Conservation (phyloP, 2,113 vertebrate species). For the Centrocercus urophasianus region DNA sequence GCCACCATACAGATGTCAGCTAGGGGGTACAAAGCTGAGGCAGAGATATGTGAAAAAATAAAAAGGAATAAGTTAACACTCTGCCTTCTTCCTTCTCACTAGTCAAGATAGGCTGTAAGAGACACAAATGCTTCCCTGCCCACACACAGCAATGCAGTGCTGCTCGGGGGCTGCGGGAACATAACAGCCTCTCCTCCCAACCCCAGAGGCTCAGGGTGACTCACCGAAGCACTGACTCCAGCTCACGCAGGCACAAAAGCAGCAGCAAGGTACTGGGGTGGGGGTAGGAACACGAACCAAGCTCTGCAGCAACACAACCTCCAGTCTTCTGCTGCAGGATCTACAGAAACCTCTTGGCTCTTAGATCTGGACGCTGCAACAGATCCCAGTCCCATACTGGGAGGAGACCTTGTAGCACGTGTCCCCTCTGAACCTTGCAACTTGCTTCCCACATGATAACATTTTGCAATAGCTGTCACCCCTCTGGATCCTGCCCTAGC, state of each 20-base stretch:
- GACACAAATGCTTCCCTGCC: neutral
- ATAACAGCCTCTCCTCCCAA: neutral
- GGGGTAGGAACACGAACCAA: accelerated
- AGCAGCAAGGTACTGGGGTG: neutral
- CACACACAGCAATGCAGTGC: neutral
- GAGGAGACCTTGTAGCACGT: neutral
- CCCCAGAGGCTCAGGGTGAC: neutral
- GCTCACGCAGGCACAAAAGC: neutral
- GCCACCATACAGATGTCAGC: neutral
- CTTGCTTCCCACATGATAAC: neutral
- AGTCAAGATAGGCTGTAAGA: neutral
- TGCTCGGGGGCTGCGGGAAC: neutral
- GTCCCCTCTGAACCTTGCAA: neutral
- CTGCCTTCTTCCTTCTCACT: neutral
- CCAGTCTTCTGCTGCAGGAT: neutral
- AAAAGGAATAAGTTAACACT: neutral
- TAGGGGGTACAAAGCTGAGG: neutral
- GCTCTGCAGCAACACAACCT: neutral
- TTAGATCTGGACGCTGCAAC: neutral
- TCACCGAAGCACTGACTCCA: neutral
- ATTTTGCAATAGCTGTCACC: neutral
- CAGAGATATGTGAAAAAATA: neutral
- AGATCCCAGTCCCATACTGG: neutral
- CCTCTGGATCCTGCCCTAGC: neutral
- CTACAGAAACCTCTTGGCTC: neutral